These are phyloP conservation scores for Papilio elwesi DNA, from an alignment of 2,888 invertebrate species.

Conservation along the genomic window DNA sequence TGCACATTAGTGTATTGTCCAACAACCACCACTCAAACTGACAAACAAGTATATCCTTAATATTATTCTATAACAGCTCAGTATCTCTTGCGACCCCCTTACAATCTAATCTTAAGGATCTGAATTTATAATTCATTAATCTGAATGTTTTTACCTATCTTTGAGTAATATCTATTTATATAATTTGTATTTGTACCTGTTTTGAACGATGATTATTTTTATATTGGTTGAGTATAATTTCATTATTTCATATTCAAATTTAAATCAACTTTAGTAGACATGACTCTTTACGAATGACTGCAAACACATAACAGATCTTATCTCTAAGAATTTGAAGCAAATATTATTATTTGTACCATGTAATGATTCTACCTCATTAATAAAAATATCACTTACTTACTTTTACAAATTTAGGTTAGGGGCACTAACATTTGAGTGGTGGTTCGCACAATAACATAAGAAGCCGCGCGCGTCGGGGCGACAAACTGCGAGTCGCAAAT, in stretches of 20 bases:
- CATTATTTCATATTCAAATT: neutral
- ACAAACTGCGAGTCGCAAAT: slow-evolving; percentile 19
- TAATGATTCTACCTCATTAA: slow-evolving; percentile 11
- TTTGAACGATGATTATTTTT: slow-evolving; percentile 22
- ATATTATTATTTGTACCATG: slow-evolving; percentile 35
- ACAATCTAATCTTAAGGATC: slow-evolving; percentile 9
- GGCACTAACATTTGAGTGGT: slow-evolving; percentile 35
- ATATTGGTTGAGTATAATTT: slow-evolving; percentile 5
- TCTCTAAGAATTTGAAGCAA: slow-evolving; percentile 10
- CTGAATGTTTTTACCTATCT: slow-evolving; percentile 18
- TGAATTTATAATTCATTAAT: slow-evolving; percentile 16
- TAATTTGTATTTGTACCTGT: slow-evolving; percentile 36
- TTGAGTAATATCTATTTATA: slow-evolving; percentile 29
- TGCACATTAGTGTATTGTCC: slow-evolving; percentile 52
- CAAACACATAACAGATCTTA: neutral
- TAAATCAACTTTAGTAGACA: neutral
- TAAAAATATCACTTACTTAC: slow-evolving; percentile 24
- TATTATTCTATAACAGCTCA: slow-evolving; percentile 13
- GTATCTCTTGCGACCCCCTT: neutral
- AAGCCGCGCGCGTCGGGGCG: slow-evolving; percentile 28
- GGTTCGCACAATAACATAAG: slow-evolving; percentile 29
- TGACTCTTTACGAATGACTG: neutral
- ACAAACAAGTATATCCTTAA: neutral
- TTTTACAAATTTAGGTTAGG: neutral
- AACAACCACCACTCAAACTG: slow-evolving; percentile 47